Evolutionary conservation across 1,140 invertebrate genomes (phyloP), one percentile per base, ranked within the genome.

Genomic region (Holotrichia oblita): DNA sequence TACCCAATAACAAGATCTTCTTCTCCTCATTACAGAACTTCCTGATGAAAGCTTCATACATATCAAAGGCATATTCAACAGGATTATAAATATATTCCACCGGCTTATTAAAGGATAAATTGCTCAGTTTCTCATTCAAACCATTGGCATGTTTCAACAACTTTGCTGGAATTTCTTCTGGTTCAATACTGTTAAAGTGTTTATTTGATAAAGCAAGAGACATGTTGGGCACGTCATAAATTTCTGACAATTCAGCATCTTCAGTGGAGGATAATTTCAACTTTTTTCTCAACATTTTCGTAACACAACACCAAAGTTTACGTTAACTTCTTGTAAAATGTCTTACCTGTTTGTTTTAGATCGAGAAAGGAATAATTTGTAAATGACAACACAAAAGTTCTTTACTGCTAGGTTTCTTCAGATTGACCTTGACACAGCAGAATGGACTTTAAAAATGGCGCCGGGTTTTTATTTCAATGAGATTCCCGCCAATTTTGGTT

Each of bases 1-100:
- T 97, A 3, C 96, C 96, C 69, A 98, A 88, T 83, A 96, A 96
- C 61, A 98, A 86, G 12, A 98, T 88, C 81, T 90, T 90, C 85
- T 96, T 97, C 7, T 85, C 82, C 8, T 87, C 88, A 24, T 87
- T 87, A 82, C 94, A 93, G 83, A 90, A 96, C 79, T 90, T 92
- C 41, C 88, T 85, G 2, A 96, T 87, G 85, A 93, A 96, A 59
- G 89, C 87, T 44, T 88, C 89, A 87, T 97, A 95, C 55, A 94
- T 88, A 79, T 93, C 88, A 83, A 87, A 90, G 2, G 95, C 95
- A 89, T 97, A 97, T 82, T 94, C 91, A 48, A 96, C 84, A 9
- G 96, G 96, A 89, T 95, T 96, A 83, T 98, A 98, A 22, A 95
- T 87, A 85, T 91, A 93, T 24, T 89, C 84, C 0, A 94, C 89